Percentiles rank a stretch among this genome's conserved stretches.
Evolutionary conservation across 2,888 invertebrate species (phyloP).

Genomic region (Heteropelma amictum): DNA sequence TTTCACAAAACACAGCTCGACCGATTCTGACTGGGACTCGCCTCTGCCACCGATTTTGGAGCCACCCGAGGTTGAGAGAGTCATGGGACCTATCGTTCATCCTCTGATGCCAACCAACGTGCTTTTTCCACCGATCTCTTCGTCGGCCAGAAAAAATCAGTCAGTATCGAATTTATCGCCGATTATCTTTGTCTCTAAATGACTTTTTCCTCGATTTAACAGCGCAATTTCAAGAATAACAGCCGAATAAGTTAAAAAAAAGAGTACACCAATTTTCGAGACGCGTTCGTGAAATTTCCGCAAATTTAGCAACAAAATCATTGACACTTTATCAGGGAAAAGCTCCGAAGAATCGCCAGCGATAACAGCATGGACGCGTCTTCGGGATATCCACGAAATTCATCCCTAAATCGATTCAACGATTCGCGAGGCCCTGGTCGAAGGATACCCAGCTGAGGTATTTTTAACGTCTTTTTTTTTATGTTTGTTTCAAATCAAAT

Average conservation of each 20-base stretch:
- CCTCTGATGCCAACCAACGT: slow-evolving; percentile 68
- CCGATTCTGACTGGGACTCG: slow-evolving; percentile 72
- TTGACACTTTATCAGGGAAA: slow-evolving; percentile 57
- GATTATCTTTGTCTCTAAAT: too few species aligned
- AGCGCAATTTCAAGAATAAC: too few species aligned
- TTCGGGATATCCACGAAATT: slow-evolving; percentile 47
- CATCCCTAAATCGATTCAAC: slow-evolving; percentile 48
- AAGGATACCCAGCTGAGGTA: slow-evolving; percentile 56
- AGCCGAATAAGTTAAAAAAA: too few species aligned
- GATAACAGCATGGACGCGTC: slow-evolving; percentile 62
- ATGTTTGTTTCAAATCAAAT: too few species aligned
- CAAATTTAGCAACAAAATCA: neutral
- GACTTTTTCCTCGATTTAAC: slow-evolving; percentile 3
- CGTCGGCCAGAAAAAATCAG: slow-evolving; percentile 59
- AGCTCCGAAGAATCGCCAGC: slow-evolving; percentile 65
- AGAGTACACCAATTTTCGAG: too few species aligned
- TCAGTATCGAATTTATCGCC: slow-evolving; percentile 50
- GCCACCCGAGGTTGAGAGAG: slow-evolving; percentile 67
- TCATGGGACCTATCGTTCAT: slow-evolving; percentile 70
- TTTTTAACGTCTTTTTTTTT: neutral
- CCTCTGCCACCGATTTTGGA: slow-evolving; percentile 72
- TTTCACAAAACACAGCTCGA: slow-evolving; percentile 63
- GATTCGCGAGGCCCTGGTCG: slow-evolving; percentile 46
- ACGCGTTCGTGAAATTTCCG: neutral
- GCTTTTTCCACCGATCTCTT: slow-evolving; percentile 71